Base-by-base conservation (phyloP, 1,140 invertebrate genomes). In the Bombus breviceps region DNA sequence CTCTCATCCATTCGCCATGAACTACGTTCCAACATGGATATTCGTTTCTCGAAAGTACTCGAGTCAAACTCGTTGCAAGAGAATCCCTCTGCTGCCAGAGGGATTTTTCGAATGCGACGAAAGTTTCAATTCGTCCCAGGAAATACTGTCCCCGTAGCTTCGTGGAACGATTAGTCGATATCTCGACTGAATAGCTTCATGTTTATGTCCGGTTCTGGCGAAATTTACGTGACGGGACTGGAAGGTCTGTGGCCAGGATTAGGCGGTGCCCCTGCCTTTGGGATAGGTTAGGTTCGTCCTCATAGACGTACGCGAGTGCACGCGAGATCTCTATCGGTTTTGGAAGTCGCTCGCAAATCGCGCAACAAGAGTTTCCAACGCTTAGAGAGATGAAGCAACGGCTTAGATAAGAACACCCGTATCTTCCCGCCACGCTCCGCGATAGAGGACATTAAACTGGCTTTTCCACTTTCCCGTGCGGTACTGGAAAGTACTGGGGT, bases 221-320 rank as follows among this genome's bases (percentile, higher is more conserved):
- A 37, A 66, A 79, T 59, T 84, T 47, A 79, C 47, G 81, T 28
- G 72, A 47, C 41, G 25, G 12, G 3, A 22, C 71, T 82, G 68
- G 32, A 32, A 47, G 25, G 34, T 32, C 78, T 57, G 69, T 25
- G 39, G 57, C 43, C 62, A 59, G 59, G 69, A n/a, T 87, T 89
- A 90, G 89, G 89, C 83, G 88, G 78, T 80, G 86, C 77, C 81
- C 43, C 81, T 8, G 15, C 66, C 53, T 81, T 90, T 90, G 86
- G 75, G 86, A 81, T 86, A 88, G 89, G 83, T 86, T 90, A 88
- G 80, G 77, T 88, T 71, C 41, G 32, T 34, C 10, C 28, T 78
- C 34, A 32, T 71, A 71, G 62, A 12, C 80, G n/a, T 79, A 59
- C 47, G 59, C 72, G 37, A 75, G 28, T 12, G 69, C 82, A 85